Conservation (phyloP, 2,113 vertebrate genomes). For the Nannobrachium achirus region DNA sequence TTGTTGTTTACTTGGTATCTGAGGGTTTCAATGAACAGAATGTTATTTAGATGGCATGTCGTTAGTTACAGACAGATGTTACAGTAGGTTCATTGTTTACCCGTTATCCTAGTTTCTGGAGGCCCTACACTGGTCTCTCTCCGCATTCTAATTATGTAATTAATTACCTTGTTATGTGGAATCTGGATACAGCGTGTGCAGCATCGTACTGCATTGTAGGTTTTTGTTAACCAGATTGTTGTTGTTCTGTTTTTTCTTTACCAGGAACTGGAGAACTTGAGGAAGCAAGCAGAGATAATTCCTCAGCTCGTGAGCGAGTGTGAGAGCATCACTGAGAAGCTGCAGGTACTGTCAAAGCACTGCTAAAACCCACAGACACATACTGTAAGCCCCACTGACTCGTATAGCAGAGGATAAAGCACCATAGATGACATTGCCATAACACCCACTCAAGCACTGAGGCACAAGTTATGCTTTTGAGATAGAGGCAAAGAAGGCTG, state of each 20-base stretch:
- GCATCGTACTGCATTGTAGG: constrained; percentile 1
- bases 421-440: constrained; percentile 4
- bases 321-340: constrained; percentile 87
- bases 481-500: constrained; percentile 31
- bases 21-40: too few relatives aligned
- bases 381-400: neutral
- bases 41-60: too few relatives aligned
- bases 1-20: too few relatives aligned
- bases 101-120: too few relatives aligned
- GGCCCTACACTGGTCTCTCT: too few relatives aligned
- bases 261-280: constrained; percentile 93
- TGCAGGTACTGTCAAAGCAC: constrained; percentile 83
- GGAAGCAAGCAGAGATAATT: constrained; percentile 94
- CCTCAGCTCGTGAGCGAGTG: constrained; percentile 95
- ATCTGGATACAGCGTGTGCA: neutral
- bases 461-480: constrained; percentile 32
- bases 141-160: neutral
- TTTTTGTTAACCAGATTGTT: neutral
- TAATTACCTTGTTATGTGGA: neutral
- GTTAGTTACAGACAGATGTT: too few relatives aligned
- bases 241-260: neutral
- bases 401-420: constrained; percentile 14
- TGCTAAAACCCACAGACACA: neutral
- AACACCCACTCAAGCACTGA: constrained; percentile 20
- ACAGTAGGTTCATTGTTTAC: too few relatives aligned